Base-by-base conservation (phyloP, 2,113 vertebrate genomes). In the Pterocles burchelli region DNA sequence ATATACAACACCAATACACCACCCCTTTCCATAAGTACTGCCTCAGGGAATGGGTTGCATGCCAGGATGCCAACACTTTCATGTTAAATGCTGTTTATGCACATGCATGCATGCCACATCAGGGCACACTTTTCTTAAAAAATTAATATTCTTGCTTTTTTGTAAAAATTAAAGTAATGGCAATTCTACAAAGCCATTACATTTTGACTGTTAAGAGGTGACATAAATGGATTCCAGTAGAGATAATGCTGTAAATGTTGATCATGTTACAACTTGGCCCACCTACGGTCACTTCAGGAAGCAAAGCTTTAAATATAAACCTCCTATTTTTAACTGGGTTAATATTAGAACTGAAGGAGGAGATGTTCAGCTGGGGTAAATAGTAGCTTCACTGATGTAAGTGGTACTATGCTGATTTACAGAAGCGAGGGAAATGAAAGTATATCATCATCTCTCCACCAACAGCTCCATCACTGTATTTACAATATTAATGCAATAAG, bases 231-330 rank as follows among this genome's bases (percentile, higher is more conserved):
- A 77, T 79, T 96, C 83, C 80, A 90, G 74, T 63, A 81, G 84
- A 90, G 89, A 96, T 85, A 94, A 94, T 86, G 58, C 17, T 61
- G 17, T 73, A 91, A 95, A 77, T 73, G 72, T 19, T 91, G 88
- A 89, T 96, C 68, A 85, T 70, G 74, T 92, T 82, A 54, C 76
- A 76, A 74, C 73, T 52, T 96, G 80, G 91, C 68, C 75, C 91
- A 94, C 91, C 83, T 96, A 81, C 95, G 81, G 46, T 33, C 63
- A 66, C 38, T 61, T 89, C 78, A 79, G 77, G 80, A 96, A 91
- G 58, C 67, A 88, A 33, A 80, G n/a, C 59, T 81, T 94, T 97
- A 94, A 93, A 93, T 90, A 95, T 89, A 87, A 95, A 62, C 34
- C 36, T 72, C 51, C 57, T 76, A 83, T 93, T 96, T 93, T 90